A percentile compares a stretch with the other conserved stretches of the same genome.
These are phyloP conservation scores for Anarhynchus alexandrinus DNA, from an alignment of 2,113 vertebrate genomes.

Conservation along the genomic window DNA sequence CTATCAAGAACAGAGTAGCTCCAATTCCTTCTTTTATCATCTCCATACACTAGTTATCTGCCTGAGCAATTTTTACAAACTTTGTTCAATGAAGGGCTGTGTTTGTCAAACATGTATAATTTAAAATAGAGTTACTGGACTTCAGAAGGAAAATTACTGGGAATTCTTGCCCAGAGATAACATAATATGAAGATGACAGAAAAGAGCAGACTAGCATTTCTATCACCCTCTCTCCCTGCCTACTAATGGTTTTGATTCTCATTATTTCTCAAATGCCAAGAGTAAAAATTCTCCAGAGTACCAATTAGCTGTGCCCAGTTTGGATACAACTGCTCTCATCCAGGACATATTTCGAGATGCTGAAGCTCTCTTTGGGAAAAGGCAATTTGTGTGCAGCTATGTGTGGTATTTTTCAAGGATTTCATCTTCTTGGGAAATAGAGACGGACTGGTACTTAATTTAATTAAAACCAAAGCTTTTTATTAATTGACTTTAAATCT, in stretches of 20 bases:
- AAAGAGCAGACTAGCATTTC: slow-evolving; percentile 1
- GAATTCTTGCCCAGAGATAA: slow-evolving; percentile 21
- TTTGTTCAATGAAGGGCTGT: neutral
- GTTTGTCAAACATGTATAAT: neutral
- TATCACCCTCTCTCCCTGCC: slow-evolving; percentile 1
- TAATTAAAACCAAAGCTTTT: slow-evolving; percentile 59
- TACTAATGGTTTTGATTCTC: slow-evolving; percentile 58
- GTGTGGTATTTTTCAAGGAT: slow-evolving; percentile 54
- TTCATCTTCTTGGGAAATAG: slow-evolving; percentile 13
- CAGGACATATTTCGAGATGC: slow-evolving; percentile 40
- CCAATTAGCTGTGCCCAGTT: slow-evolving; percentile 66
- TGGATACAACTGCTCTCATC: slow-evolving; percentile 20
- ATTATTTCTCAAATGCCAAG: slow-evolving; percentile 66
- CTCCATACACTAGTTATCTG: neutral
- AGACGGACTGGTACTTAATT: slow-evolving; percentile 39
- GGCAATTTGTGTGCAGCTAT: slow-evolving; percentile 73
- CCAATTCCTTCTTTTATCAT: neutral
- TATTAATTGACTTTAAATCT: slow-evolving; percentile 46
- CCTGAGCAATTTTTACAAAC: slow-evolving; percentile 20
- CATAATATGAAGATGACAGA: slow-evolving; percentile 40
- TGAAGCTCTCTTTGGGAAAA: slow-evolving; percentile 67
- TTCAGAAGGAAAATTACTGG: neutral
- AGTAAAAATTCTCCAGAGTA: slow-evolving; percentile 58
- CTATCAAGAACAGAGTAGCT: neutral
- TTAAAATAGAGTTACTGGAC: neutral